Evolutionary conservation across 2,113 vertebrate genomes (phyloP), one percentile per base, ranked within the genome.

Genomic region (Hippocampus barbouri): DNA sequence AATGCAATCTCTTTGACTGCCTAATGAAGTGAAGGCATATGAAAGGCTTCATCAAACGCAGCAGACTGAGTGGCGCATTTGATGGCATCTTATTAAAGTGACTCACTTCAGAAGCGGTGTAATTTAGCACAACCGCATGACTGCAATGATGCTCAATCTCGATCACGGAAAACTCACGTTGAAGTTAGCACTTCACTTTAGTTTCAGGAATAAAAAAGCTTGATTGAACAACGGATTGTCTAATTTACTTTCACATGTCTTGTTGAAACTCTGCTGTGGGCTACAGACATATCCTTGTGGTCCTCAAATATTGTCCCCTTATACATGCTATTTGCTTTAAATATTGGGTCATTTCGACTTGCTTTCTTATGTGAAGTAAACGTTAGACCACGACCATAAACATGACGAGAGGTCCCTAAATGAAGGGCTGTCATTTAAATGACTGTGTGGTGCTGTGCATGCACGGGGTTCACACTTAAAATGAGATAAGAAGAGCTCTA

Each of bases 1-100:
- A 62, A 75, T 79, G 73, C 79, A 86, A 88, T 89, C 78, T 68
- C 61, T 81, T 85, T 87, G 78, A 83, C 83, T 79, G 75, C 84
- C 77, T 87, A 87, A 89, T 88, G 77, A 77, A 72, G 74, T 75
- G 76, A 85, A 81, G 77, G 56, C 74, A 77, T 87, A 88, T 86
- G 84, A 87, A 85, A 89, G 79, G 81, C 74, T 73, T 85, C 83
- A 85, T 89, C 88, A 89, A 81, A 61, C 85, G 73, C 64, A n/a
- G 2, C 51, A 74, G 77, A 88, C 84, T 82, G 81, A 88, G 76
- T 75, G 76, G 70, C 78, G 74, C 86, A 74, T 91, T 89, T 87
- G 64, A 86, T 71, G 60, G 76, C 69, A 73, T 79, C 73, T 84
- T 85, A 80, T 84, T 85, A 80, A 85, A 89, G 80, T 40, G n/a